Evolutionary conservation across 2,888 invertebrate genomes (phyloP), one percentile per base, ranked within the genome.

Genomic region (Drosophila hawaiiensis): DNA sequence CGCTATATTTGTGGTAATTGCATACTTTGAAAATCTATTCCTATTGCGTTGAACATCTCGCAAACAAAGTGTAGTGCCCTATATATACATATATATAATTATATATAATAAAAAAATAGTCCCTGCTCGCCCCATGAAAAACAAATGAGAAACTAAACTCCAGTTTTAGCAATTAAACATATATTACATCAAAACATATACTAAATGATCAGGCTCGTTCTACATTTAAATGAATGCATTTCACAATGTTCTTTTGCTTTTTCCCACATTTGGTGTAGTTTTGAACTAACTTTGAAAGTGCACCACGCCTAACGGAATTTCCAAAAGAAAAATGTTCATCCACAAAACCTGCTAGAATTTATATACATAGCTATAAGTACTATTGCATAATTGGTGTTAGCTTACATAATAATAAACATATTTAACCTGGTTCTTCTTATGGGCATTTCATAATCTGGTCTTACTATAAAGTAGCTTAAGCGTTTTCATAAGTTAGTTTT

Each of bases 391-490:
- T 43, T 58, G 29, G 22, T 43, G 33, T 19, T 54, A 67, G 55
- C 37, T n/a, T 50, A 39, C n/a, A 50, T 33, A 33, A 55, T 50
- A 68, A 49, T 37, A n/a, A 52, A 62, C 29, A 41, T 19, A 28
- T 52, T 47, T 39, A 28, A 33, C 10, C 12, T 35, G 58, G 33
- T 58, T 7, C 4, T 49, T 43, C 29, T 16, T 12, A 35, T 35
- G 50, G 50, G 25, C 61, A 41, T 29, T 37, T 69, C 25, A 47
- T 59, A 61, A 62, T 68, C 6, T 65, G 81, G 87, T 62, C 25
- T 47, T 9, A 47, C 25, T 52, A 78, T 80, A 70, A 68, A 69
- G 81, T 83, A 86, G 70, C 31, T 73, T 61, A 76, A 72, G 80
- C 39, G 35, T 76, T 80, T 59, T 35, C 35, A 14, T 16, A 58